Evolutionary conservation across 2,888 invertebrate genomes (phyloP).

Genomic region (Mechanitis mazaeus): DNA sequence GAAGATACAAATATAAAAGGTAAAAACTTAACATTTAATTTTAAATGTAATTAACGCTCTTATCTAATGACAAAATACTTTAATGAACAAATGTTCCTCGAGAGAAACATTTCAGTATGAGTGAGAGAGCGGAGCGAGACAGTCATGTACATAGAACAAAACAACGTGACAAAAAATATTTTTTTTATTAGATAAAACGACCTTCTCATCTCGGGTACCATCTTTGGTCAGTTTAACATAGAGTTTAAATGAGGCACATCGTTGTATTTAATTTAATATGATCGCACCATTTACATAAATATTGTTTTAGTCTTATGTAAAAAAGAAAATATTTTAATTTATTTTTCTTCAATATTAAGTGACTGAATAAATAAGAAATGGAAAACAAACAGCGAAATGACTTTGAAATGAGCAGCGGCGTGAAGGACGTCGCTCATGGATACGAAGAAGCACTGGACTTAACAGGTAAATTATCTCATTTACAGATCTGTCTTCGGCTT

Average conservation of each 20-base stretch:
- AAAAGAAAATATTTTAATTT: slow-evolving; percentile 7
- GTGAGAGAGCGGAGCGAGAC: not conserved
- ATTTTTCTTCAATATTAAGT: slow-evolving; percentile 7
- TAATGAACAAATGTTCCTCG: too few species aligned
- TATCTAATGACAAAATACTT: too few species aligned
- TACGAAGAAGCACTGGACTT: slow-evolving; percentile 45
- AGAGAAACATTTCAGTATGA: too few species aligned
- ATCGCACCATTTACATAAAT: not conserved
- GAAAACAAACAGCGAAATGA: slow-evolving; percentile 20
- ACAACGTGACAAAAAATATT: slow-evolving; percentile 10
- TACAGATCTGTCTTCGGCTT: too few species aligned
- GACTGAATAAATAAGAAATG: slow-evolving; percentile 19
- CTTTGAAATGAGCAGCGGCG: slow-evolving; percentile 27
- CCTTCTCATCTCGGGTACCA: slow-evolving; percentile 17
- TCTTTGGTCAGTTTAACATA: slow-evolving; percentile 17
- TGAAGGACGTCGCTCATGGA: slow-evolving; percentile 20
- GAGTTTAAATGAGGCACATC: slow-evolving; percentile 7
- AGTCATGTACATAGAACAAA: not conserved
- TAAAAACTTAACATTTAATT: too few species aligned
- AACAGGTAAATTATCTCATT: slow-evolving; percentile 32
- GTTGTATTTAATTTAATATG: not conserved
- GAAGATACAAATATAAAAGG: too few species aligned
- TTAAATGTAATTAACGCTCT: too few species aligned
- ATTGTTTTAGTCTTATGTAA: slow-evolving; percentile 5
- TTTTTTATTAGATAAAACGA: slow-evolving; percentile 19